phyloP scores from a whole-genome alignment of 2,113 vertebrate species.

The Coryphaenoides rupestris region DNA sequence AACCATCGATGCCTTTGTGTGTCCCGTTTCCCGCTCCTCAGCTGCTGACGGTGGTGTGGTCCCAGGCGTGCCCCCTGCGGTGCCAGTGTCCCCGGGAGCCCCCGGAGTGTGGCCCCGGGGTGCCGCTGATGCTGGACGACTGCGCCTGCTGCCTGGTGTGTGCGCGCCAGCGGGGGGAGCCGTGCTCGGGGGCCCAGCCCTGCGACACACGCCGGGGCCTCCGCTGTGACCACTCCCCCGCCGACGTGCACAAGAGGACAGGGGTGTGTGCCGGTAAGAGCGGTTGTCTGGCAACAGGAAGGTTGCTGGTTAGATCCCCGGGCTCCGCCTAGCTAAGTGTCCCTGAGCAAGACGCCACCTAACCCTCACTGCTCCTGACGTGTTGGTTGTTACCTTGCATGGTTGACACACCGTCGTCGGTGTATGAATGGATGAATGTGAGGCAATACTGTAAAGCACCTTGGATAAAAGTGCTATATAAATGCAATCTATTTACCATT shows the following conservation, averaged over 20 bases:
- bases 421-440: no score
- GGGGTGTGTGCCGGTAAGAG: constrained; percentile 87
- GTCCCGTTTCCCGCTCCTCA: constrained; percentile 19
- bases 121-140: constrained; percentile 79
- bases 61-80: constrained; percentile 65
- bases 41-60: constrained; percentile 50
- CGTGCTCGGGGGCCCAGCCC: constrained; percentile 79
- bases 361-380: no score
- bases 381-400: no score
- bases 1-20: no score
- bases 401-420: no score
- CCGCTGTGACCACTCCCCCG: constrained; percentile 79
- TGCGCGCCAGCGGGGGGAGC: constrained; percentile 81
- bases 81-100: constrained; percentile 79
- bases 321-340: no score
- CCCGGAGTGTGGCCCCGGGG: constrained; percentile 76
- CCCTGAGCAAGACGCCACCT: no score
- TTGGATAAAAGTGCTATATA: no score
- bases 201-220: constrained; percentile 83
- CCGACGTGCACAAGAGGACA: constrained; percentile 61
- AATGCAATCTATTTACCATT: no score
- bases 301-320: no score
- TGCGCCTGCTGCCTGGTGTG: constrained; percentile 86
- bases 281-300: no score
- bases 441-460: no score